Conservation (phyloP, 2,888 invertebrate species). For the Emmelina monodactyla region DNA sequence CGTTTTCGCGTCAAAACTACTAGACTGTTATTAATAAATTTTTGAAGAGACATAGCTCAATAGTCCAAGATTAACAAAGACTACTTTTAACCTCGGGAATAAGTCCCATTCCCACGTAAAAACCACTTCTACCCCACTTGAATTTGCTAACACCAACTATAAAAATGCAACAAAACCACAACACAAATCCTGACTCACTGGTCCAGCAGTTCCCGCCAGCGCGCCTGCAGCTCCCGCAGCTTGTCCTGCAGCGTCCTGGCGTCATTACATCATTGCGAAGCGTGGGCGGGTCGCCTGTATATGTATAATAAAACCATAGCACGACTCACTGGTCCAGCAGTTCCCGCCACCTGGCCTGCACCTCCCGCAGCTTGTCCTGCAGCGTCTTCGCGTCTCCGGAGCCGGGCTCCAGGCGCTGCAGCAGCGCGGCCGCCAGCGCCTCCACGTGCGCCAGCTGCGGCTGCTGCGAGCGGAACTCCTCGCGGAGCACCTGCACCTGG, state of each 20-base stretch:
- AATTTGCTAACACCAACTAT: too few relatives aligned
- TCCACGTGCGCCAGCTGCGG: conserved; percentile 87
- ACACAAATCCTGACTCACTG: conserved; percentile 53
- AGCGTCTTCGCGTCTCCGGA: conserved; percentile 59
- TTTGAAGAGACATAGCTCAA: too few relatives aligned
- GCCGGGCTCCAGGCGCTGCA: conserved; percentile 64
- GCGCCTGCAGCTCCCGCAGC: conserved; percentile 73
- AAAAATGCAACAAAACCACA: too few relatives aligned
- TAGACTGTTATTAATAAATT: too few relatives aligned
- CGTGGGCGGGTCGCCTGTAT: too few relatives aligned
- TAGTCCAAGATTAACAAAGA: too few relatives aligned
- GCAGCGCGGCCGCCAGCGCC: conserved; percentile 78
- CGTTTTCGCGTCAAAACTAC: too few relatives aligned
- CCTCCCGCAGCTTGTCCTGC: conserved; percentile 73
- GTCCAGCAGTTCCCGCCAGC: conserved; percentile 82
- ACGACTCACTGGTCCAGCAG: conserved; percentile 65
- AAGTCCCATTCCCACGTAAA: too few relatives aligned
- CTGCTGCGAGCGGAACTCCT: conserved; percentile 93
- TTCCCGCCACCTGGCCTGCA: conserved; percentile 83
- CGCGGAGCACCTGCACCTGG: conserved; percentile 87
- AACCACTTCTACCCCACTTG: too few relatives aligned
- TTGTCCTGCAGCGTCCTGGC: conserved; percentile 69
- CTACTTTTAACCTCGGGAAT: too few relatives aligned
- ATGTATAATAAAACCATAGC: too few relatives aligned
- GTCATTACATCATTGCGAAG: too few relatives aligned